A percentile compares a stretch with the other conserved stretches of the same genome.
Evolutionary conservation across 1,140 invertebrate species (phyloP).

Genomic region (Lordiphosa mommai): DNA sequence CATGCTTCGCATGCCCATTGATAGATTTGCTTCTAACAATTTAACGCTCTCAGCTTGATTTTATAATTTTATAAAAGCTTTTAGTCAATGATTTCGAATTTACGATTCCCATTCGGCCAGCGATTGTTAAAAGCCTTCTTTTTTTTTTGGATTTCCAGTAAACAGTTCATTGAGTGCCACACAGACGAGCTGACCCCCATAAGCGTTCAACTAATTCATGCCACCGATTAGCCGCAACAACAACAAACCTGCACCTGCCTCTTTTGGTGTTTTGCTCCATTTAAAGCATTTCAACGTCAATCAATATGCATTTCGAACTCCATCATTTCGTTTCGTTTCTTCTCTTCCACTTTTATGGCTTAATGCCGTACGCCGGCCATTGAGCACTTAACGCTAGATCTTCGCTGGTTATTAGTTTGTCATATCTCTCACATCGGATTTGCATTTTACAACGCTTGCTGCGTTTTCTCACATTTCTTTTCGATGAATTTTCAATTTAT

Average conservation of each 20-base stretch:
- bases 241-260: constrained; percentile 62
- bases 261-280: constrained; percentile 54
- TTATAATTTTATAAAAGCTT: constrained; percentile 76
- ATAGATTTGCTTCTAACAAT: constrained; percentile 44
- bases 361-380: constrained; percentile 72
- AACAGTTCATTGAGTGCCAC: constrained; percentile 65
- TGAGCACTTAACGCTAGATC: constrained; percentile 75
- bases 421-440: constrained; percentile 38
- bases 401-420: constrained; percentile 18
- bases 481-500: constrained; percentile 63
- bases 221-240: constrained; percentile 64
- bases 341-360: constrained; percentile 61
- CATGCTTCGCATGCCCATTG: constrained; percentile 50
- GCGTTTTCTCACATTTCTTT: constrained; percentile 65
- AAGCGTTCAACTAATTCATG: constrained; percentile 73
- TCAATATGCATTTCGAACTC: constrained; percentile 74
- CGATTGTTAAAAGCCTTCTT: constrained; percentile 49
- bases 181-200: constrained; percentile 64
- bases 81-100: constrained; percentile 77
- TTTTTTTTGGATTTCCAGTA: constrained; percentile 30
- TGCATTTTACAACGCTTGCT: constrained; percentile 63
- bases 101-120: constrained; percentile 59
- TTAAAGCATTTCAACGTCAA: constrained; percentile 73
- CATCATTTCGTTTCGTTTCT: constrained; percentile 57
- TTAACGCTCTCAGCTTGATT: constrained; percentile 35